These are phyloP conservation scores for Myripristis murdjan DNA, from an alignment of 2,797 vertebrate species.

Conservation along the genomic window DNA sequence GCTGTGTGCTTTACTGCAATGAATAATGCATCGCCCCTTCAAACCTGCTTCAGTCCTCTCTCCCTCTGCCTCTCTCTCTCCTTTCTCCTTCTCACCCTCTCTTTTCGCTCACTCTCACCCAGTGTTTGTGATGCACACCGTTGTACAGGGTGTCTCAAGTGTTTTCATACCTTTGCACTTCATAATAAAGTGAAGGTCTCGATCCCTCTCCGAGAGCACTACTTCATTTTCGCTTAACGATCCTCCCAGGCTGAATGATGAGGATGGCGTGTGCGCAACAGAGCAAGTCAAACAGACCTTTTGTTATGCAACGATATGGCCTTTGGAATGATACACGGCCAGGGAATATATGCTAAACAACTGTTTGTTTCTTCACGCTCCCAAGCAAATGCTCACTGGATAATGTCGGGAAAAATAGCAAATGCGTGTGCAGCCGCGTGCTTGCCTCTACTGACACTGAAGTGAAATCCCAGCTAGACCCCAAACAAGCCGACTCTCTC, in stretches of 20 bases:
- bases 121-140: constrained; percentile 59
- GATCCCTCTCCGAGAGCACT: constrained; percentile 54
- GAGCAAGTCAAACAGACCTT: constrained; percentile 35
- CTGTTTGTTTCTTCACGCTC: neutral
- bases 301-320: constrained; percentile 20
- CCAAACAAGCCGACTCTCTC: constrained; percentile 30
- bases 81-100: constrained; percentile 11
- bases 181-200: constrained; percentile 78
- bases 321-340: constrained; percentile 44
- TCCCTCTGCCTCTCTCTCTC: constrained; percentile 34
- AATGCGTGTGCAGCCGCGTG: neutral
- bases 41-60: constrained; percentile 50
- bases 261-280: constrained; percentile 30
- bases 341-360: constrained; percentile 24
- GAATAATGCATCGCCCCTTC: constrained; percentile 79
- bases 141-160: constrained; percentile 62
- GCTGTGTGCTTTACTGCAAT: constrained; percentile 78
- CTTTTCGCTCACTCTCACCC: constrained; percentile 17
- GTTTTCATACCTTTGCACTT: constrained; percentile 80
- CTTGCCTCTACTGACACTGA: neutral
- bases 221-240: constrained; percentile 70
- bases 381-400: neutral
- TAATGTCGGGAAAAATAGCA: neutral
- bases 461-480: constrained; percentile 8
- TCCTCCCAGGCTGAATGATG: constrained; percentile 56